Conservation (phyloP, 2,113 vertebrate genomes). For the Aphelocoma coerulescens region DNA sequence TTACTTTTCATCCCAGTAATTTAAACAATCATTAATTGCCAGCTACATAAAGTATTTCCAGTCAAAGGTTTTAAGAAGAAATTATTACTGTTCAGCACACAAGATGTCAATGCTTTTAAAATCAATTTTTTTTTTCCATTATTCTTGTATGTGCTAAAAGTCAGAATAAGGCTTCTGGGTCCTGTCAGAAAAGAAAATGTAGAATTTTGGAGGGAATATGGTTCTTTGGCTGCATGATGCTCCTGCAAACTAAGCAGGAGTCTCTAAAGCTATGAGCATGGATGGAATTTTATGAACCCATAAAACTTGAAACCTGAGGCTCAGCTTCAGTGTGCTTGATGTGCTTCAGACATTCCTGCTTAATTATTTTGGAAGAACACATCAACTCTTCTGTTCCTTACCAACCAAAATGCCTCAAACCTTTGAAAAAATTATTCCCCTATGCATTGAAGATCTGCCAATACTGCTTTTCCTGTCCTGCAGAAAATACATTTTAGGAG, state of each 20-base stretch:
- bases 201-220: not conserved
- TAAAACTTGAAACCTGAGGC: not conserved
- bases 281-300: not conserved
- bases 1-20: not conserved
- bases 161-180: not conserved
- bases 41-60: not conserved
- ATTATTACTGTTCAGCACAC: not conserved
- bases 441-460: not conserved
- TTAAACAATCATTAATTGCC: not conserved
- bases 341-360: not conserved
- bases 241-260: not conserved
- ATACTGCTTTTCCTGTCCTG: not conserved
- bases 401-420: not conserved
- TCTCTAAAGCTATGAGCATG: not conserved
- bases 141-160: not conserved
- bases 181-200: not conserved
- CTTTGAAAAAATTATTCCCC: not conserved
- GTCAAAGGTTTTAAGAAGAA: not conserved
- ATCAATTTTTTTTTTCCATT: not conserved
- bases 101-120: not conserved
- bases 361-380: slow-evolving; percentile 9
- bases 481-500: not conserved
- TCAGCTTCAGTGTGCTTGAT: not conserved
- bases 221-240: not conserved
- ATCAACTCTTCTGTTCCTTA: not conserved